Evolutionary conservation across 2,888 invertebrate species (phyloP), one percentile per base, ranked within the genome.

Genomic region (Euzophera pinguis): DNA sequence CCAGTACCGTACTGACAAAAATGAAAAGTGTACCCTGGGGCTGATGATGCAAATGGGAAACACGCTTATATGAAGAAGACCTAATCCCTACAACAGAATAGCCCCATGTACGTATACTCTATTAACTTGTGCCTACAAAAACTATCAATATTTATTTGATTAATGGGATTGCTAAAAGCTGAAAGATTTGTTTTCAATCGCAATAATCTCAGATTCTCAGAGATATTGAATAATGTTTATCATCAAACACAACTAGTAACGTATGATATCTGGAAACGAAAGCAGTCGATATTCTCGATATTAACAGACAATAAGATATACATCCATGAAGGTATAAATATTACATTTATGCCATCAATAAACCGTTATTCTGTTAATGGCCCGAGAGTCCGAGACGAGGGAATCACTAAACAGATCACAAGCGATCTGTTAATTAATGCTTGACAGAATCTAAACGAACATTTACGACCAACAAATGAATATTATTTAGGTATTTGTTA

Each of bases 401-500:
- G 22, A 17, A 9, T 37, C 47, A 37, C 22, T 37, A 37, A 48
- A 48, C 17, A 35, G 35, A 48, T 27, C 27, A 27, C 48, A 27
- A 12, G 48, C 38, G 12, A 49, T 49, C 48, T 38, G 38, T 38
- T 49, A 38, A 49, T 49, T 49, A 49, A 37, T 27, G 48, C n/a
- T 38, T 27, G 48, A 27, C 13, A 37, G 10, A 14, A 49, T 9
- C 48, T 27, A 49, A 35, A 35, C 13, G 14, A 17, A 35, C 7
- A 16, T 39, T 38, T 10, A 8, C 12, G n/a, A 12, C 9, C 9
- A 27, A 12, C 4, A 43, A 47, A 32, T 32, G 45, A 16, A 42
- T 3, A 43, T 38, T 38, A 39, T 16, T 16, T 8, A 16, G 39
- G 9, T 10, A 8, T 8, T 39, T 10, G 17, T 13, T 17, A 14